Evolutionary conservation across 1,140 invertebrate genomes (phyloP), one percentile per base, ranked within the genome.

Genomic region (Sesamia nonagrioides): DNA sequence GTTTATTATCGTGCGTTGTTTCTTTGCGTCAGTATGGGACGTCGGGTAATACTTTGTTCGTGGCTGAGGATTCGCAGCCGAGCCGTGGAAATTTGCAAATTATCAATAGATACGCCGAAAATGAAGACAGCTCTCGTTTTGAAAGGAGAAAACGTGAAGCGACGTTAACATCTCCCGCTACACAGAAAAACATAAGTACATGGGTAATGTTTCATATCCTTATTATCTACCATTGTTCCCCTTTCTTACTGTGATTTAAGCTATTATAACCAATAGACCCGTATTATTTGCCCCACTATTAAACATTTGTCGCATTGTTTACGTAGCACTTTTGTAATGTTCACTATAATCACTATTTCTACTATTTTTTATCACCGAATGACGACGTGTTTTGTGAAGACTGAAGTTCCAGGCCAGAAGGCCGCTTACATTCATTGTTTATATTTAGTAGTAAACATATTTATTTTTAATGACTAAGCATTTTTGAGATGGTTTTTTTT

Each of bases 201-300:
- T 94, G 92, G 93, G 94, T 95, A 94, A 94, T 79, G 48, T 85
- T 82, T 61, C 40, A 88, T 91, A 89, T 95, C 87, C 89, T 90
- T 87, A 90, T 92, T 93, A 89, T 83, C 82, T 85, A 82, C 74
- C 81, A 86, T 87, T 78, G 78, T 80, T 85, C 83, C 86, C 86
- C 85, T 92, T 90, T 89, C 85, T 89, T 90, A 15, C n/a, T 74
- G 48, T 74, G 18, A 74, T 48, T 74, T 60, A 60, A 21, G 1
- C 42, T 74, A 48, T 7, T n/a, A 13, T 1, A 35, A 71, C 69
- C 66, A 33, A 33, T 42, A 75, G 9, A 15, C 13, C 37, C 37
- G 37, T 40, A 40, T 74, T n/a, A 45, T 60, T 45, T 15, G 37
- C 37, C 8, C 35, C 50, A 50, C n/a, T 42, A 37, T 74, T 27